Base-by-base conservation (phyloP, 2,888 invertebrate species). In the Smittia sp. region DNA sequence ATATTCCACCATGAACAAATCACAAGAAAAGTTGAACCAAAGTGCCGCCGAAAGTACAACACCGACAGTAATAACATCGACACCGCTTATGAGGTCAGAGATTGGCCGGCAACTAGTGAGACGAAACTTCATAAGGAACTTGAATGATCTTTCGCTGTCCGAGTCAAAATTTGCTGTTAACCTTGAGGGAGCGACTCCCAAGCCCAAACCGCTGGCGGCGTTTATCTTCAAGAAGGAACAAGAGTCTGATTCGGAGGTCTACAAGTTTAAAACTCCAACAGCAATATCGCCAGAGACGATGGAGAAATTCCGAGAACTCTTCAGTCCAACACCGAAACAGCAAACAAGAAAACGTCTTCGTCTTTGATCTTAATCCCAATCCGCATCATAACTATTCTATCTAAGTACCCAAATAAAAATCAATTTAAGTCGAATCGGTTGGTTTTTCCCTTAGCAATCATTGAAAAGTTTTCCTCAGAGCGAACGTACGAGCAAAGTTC, bases 51-150 rank as follows among this genome's bases (percentile, higher is more conserved):
- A 6, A 6, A 27, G 65, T 27, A 46, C 11, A 3, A 66, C 6
- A 13, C 1, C n/a, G n/a, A n/a, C n/a, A n/a, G 58, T 72, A 11
- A 15, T 24, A 11, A 58, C 38, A n/a, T 72, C 72, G 22, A 72
- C 72, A 15, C 72, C 72, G n/a, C 20, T 6, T 1, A 15, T 69
- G 1, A 69, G 52, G 32, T 41, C 46, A 11, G 22, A 15, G 13
- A 13, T 11, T 13, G 69, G 52, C 15, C 24, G 27, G 9, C n/a
- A 1, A 15, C n/a, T 69, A 0, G 24, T 69, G n/a, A 46, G 52
- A 18, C 15, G 54, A 27, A 2, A 41, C 1, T 69, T 69, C 52
- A 15, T 69, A 1, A 27, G 25, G 13, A 52, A 69, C 27, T 6
- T 69, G 4, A 18, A 52, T 52, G 52, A 52, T 9, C 39, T 39